phyloP scores from a whole-genome alignment of 2,888 invertebrate genomes.

The Phortica magna region DNA sequence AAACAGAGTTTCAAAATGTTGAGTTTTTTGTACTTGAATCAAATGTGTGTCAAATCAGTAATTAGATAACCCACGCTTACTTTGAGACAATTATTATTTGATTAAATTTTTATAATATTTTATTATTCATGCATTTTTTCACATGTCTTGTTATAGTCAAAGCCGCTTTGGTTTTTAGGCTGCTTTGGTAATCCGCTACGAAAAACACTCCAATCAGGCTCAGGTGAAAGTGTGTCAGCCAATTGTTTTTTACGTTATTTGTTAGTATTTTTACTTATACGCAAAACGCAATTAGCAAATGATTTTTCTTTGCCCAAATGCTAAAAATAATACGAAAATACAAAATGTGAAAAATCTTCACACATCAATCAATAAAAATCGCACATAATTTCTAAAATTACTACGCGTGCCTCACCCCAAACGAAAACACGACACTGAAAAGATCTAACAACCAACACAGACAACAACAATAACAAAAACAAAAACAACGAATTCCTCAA shows the following conservation, averaged over 20 bases:
- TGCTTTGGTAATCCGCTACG: conserved; percentile 27
- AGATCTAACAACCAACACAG: background rate
- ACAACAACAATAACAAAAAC: background rate
- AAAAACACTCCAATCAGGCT: background rate
- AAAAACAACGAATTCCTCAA: background rate
- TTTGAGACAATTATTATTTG: no score
- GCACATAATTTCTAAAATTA: conserved; percentile 27
- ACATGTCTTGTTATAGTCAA: conserved; percentile 29
- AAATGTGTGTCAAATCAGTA: no score
- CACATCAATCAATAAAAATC: conserved; percentile 6
- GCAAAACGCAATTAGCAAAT: conserved; percentile 39
- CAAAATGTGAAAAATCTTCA: background rate
- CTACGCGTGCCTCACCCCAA: conserved; percentile 14
- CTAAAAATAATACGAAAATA: background rate
- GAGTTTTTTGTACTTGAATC: no score
- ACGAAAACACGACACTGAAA: background rate
- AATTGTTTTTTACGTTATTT: conserved; percentile 1
- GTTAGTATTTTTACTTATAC: conserved; percentile 31
- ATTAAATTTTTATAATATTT: no score
- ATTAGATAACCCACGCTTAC: no score
- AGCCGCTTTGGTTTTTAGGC: conserved; percentile 41
- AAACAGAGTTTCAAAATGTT: no score
- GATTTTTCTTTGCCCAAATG: conserved; percentile 37
- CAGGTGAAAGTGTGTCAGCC: conserved; percentile 41
- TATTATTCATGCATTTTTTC: no score